Evolutionary conservation across 1,140 invertebrate species (phyloP), one percentile per base, ranked within the genome.

Genomic region (Eumeta japonica): DNA sequence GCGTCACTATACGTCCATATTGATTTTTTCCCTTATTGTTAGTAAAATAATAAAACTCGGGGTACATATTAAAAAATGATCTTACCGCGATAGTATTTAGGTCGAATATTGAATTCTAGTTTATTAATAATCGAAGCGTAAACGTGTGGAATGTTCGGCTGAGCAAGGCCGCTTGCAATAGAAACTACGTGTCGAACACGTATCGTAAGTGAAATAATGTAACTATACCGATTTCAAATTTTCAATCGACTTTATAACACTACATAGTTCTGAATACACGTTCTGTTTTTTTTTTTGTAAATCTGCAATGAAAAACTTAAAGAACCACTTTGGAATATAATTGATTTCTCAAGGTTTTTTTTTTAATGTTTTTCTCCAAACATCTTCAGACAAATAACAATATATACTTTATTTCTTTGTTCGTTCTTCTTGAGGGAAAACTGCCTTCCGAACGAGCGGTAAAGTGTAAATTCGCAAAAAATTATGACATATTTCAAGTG

Each of bases 81-180:
- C 59, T 67, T 63, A 49, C 57, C 55, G 45, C 55, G 47, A 63
- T 68, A 59, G 57, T 54, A 63, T 70, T 74, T 67, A 54, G 58
- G 62, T 70, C 60, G 53, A 68, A 70, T 66, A 68, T 74, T 55
- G 63, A 66, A 47, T 58, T 52, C 50, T 51, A 52, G 65, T 72
- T 67, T 70, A 70, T 74, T 70, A 72, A 70, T 72, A 73, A 70
- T 68, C 58, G 64, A 70, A 65, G 63, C 60, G 63, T 71, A 67
- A 71, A 70, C 65, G 66, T 64, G 62, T 64, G 66, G 66, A 66
- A 72, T 68, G 67, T 70, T 64, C 56, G 56, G 55, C 59, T 61
- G 41, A 54, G 61, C 65, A 68, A 74, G 70, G 70, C 62, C 70
- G 59, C 54, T 64, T 65, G 65, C 62, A 70, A 66, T 72, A 74